phyloP scores from a whole-genome alignment of 2,113 vertebrate species.

The Ochotona princeps region DNA sequence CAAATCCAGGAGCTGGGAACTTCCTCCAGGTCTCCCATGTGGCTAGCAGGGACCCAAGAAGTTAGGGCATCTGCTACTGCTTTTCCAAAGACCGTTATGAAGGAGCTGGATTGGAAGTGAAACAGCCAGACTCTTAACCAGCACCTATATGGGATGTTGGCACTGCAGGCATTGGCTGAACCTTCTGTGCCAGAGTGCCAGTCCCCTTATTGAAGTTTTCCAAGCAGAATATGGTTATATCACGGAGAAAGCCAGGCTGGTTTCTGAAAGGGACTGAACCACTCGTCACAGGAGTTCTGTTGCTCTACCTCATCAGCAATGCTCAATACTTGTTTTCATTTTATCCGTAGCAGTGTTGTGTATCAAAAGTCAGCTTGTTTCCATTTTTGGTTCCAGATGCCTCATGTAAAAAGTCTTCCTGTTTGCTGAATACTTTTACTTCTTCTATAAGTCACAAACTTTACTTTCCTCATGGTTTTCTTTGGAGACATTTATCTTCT shows the following conservation, averaged over 20 bases:
- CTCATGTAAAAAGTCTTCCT: constrained; percentile 6
- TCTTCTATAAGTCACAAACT: constrained; percentile 38
- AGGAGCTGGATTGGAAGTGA: too few species aligned
- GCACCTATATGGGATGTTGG: too few species aligned
- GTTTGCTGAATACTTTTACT: neutral
- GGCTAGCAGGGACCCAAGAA: too few species aligned
- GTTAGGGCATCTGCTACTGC: too few species aligned
- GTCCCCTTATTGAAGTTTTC: neutral
- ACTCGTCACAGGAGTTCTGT: neutral
- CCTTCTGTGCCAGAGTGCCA: too few species aligned
- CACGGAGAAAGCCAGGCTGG: neutral
- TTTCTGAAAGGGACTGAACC: neutral
- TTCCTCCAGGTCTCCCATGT: too few species aligned
- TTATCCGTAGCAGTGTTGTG: neutral
- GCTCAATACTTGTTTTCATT: neutral
- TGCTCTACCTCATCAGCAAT: neutral
- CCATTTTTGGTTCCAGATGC: constrained; percentile 38
- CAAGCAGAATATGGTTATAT: neutral
- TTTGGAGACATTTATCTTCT: neutral
- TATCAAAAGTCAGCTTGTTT: constrained; percentile 25
- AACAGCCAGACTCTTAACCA: too few species aligned
- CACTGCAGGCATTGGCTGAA: too few species aligned
- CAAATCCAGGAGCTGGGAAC: too few species aligned
- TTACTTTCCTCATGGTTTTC: constrained; percentile 14
- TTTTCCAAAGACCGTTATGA: too few species aligned